phyloP scores from a whole-genome alignment of 1,140 invertebrate genomes.

The Halyomorpha halys region DNA sequence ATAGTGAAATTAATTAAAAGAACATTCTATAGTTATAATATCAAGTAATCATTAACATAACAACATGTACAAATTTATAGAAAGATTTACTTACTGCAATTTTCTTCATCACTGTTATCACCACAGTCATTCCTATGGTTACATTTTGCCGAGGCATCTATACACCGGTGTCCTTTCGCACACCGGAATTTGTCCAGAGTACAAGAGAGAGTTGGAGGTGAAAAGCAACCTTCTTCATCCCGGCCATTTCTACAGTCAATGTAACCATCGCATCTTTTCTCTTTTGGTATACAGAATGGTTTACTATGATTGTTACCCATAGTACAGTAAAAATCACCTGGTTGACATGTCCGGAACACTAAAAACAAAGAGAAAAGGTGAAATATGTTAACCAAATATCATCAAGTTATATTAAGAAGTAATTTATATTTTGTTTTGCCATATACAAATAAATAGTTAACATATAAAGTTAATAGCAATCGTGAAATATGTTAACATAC shows the following conservation, averaged over 20 bases:
- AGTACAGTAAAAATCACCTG: slow-evolving; percentile 60
- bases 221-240: slow-evolving; percentile 68
- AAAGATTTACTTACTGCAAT: slow-evolving; percentile 59
- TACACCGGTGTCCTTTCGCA: slow-evolving; percentile 68
- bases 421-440: not conserved
- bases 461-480: too few species aligned
- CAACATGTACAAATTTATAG: too few species aligned
- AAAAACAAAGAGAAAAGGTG: slow-evolving; percentile 31
- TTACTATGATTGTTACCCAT: slow-evolving; percentile 35
- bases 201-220: slow-evolving; percentile 52
- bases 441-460: too few species aligned
- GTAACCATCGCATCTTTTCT: slow-evolving; percentile 83
- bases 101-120: slow-evolving; percentile 79
- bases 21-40: too few species aligned
- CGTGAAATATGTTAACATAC: too few species aligned
- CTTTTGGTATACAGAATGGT: slow-evolving; percentile 62
- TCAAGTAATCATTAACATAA: too few species aligned
- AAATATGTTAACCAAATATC: not conserved
- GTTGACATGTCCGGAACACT: slow-evolving; percentile 78
- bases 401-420: not conserved
- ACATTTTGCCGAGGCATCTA: slow-evolving; percentile 69
- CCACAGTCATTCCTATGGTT: slow-evolving; percentile 82
- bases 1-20: too few species aligned
- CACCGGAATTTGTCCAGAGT: slow-evolving; percentile 82
- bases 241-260: slow-evolving; percentile 73